These are phyloP conservation scores for Mesochorus sp. DNA, from an alignment of 2,888 invertebrate genomes.

Conservation along the genomic window DNA sequence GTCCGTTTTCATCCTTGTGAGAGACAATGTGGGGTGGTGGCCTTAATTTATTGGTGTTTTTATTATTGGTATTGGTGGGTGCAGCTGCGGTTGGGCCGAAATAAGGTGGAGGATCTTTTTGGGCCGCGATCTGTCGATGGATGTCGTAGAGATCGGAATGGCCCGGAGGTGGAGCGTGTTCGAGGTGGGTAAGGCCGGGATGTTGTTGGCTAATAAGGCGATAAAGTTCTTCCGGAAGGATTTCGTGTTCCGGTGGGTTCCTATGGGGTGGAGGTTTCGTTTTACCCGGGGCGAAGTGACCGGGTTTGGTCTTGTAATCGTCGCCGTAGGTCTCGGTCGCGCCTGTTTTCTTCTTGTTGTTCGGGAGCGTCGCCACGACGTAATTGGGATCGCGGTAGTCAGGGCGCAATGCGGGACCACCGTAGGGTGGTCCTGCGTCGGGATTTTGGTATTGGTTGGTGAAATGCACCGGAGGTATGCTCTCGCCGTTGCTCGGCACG, in stretches of 20 bases:
- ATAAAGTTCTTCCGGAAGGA: constrained; percentile 75
- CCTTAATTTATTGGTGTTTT: neutral
- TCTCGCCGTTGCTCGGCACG: constrained; percentile 70
- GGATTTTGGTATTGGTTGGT: constrained; percentile 70
- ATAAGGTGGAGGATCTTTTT: constrained; percentile 69
- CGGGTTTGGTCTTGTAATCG: constrained; percentile 64
- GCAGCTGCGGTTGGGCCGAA: constrained; percentile 61
- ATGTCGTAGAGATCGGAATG: constrained; percentile 76
- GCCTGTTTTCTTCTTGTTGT: constrained; percentile 72
- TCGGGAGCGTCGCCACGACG: constrained; percentile 67
- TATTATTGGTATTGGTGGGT: constrained; percentile 20
- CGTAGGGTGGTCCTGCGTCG: constrained; percentile 73
- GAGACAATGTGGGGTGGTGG: constrained; percentile 75
- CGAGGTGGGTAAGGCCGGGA: constrained; percentile 75
- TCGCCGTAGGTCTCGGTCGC: constrained; percentile 48
- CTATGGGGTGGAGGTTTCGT: constrained; percentile 65
- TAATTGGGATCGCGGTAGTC: constrained; percentile 73
- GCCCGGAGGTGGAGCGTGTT: constrained; percentile 71
- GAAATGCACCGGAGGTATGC: constrained; percentile 69
- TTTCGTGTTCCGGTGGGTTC: constrained; percentile 67
- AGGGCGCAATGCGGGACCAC: constrained; percentile 63
- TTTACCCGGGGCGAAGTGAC: constrained; percentile 54
- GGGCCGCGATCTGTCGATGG: constrained; percentile 74
- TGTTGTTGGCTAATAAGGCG: constrained; percentile 77
- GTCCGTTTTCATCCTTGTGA: constrained; percentile 77